phyloP scores from a whole-genome alignment of 2,888 invertebrate genomes.

The Euzetes globulus region DNA sequence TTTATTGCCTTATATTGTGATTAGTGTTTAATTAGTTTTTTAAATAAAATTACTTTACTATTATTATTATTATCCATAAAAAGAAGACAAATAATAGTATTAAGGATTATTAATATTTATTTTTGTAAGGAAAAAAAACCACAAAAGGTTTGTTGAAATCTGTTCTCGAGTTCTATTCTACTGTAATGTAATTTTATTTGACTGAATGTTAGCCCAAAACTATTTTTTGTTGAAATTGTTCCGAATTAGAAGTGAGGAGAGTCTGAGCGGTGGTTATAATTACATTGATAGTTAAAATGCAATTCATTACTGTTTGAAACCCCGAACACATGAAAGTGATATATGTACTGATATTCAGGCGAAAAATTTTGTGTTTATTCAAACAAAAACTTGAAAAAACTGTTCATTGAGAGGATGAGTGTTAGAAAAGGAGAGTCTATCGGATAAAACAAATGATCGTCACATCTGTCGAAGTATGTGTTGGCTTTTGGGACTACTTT shows the following conservation, averaged over 20 bases:
- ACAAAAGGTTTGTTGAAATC: too few species aligned
- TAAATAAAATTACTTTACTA: too few species aligned
- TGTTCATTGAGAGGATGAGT: not conserved
- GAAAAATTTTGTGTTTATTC: not conserved
- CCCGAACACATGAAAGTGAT: not conserved
- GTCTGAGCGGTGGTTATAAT: not conserved
- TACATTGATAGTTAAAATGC: constrained; percentile 11
- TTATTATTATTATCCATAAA: too few species aligned
- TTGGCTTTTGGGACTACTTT: not conserved
- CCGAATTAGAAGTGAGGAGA: not conserved
- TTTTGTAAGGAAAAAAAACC: too few species aligned
- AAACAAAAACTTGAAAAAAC: too few species aligned
- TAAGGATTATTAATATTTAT: too few species aligned
- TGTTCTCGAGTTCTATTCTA: too few species aligned
- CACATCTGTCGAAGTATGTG: constrained; percentile 15
- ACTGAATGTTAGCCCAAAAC: not conserved
- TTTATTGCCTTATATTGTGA: too few species aligned
- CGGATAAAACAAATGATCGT: constrained; percentile 1
- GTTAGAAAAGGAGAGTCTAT: not conserved
- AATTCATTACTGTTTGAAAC: constrained; percentile 1
- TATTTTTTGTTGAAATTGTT: not conserved
- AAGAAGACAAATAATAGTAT: too few species aligned
- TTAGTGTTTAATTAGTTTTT: too few species aligned
- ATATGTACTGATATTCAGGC: not conserved
- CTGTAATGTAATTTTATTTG: too few species aligned